Evolutionary conservation across 2,113 vertebrate genomes (phyloP).

Genomic region (Podiceps cristatus): DNA sequence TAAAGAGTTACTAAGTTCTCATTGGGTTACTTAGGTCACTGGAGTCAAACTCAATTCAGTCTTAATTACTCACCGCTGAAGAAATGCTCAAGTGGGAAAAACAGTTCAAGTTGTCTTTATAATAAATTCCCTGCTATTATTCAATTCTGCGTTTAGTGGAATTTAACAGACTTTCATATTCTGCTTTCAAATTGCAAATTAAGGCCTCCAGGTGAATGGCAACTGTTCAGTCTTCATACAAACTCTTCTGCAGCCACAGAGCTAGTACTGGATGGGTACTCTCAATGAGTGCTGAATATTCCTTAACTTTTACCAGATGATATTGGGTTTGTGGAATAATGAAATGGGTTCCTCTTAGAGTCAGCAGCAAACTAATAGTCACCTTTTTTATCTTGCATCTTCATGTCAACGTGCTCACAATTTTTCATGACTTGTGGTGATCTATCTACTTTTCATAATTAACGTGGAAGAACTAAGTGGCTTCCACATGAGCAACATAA

Average conservation of each 20-base stretch:
- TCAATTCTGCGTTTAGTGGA: not conserved
- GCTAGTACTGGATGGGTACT: not conserved
- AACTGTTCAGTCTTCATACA: not conserved
- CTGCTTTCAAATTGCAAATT: not conserved
- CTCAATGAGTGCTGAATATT: not conserved
- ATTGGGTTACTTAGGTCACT: not conserved
- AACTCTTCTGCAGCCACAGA: not conserved
- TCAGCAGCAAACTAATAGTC: not conserved
- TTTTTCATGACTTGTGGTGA: not conserved
- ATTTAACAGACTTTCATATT: not conserved
- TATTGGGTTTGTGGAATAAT: not conserved
- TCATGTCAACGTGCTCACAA: not conserved
- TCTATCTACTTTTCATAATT: not conserved
- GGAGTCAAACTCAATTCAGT: not conserved
- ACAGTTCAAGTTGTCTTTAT: not conserved
- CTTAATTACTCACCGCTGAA: not conserved
- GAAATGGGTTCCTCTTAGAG: not conserved
- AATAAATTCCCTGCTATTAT: not conserved
- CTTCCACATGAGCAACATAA: not conserved
- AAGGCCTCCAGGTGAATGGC: not conserved
- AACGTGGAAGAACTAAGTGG: not conserved
- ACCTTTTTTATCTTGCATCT: not conserved
- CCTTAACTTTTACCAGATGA: not conserved
- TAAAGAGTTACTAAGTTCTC: not conserved
- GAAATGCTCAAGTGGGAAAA: not conserved